Conservation (phyloP, 1,140 invertebrate species). For the Scaptomyza pallida region DNA sequence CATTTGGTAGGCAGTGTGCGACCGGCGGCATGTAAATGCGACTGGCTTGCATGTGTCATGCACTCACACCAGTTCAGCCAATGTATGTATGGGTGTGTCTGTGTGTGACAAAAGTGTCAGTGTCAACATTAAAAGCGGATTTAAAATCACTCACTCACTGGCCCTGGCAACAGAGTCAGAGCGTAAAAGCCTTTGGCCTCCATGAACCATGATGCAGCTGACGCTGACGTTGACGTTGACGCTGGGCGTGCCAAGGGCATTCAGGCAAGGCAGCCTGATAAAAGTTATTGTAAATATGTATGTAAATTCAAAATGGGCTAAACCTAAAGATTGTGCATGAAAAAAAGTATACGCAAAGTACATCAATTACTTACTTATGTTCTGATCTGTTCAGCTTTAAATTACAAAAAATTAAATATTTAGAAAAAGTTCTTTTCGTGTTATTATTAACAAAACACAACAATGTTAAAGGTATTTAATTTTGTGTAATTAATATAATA, state of each 20-base stretch:
- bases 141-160: conserved; percentile 78
- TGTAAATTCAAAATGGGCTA: conserved; percentile 31
- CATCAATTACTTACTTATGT: background rate
- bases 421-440: too few species aligned
- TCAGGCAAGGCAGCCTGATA: background rate
- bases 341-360: background rate
- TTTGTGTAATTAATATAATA: too few species aligned
- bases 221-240: conserved; percentile 11
- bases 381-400: background rate
- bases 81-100: conserved; percentile 27
- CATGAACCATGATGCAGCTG: conserved; percentile 17
- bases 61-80: conserved; percentile 14
- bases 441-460: too few species aligned
- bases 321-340: conserved; percentile 33
- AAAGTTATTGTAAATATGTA: conserved; percentile 46
- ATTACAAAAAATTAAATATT: too few species aligned
- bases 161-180: conserved; percentile 52
- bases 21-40: conserved; percentile 68
- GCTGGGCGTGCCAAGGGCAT: background rate
- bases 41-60: conserved; percentile 74
- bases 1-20: conserved; percentile 60
- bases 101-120: conserved; percentile 70
- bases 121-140: conserved; percentile 84
- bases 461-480: too few species aligned
- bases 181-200: conserved; percentile 69